Evolutionary conservation across 2,113 vertebrate species (phyloP).

Genomic region (Tupaia chinensis): DNA sequence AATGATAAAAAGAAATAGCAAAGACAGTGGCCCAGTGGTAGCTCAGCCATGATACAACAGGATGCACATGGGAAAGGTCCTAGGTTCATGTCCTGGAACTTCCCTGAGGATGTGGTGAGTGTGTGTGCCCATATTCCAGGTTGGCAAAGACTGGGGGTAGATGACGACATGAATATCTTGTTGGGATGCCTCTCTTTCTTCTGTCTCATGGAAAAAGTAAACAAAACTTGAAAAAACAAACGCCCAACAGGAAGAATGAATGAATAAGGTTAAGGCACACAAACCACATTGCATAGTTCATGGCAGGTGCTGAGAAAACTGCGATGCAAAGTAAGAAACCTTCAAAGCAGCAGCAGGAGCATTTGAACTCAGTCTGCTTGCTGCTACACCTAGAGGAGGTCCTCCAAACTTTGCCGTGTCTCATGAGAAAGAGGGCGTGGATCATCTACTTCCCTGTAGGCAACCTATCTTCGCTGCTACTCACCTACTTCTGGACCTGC

Average conservation of each 20-base stretch:
- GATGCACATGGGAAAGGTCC: too few species aligned
- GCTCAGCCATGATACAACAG: too few species aligned
- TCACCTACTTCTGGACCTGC: neutral
- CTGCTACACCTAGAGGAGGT: neutral
- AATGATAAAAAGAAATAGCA: too few species aligned
- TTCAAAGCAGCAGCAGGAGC: neutral
- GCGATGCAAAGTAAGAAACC: neutral
- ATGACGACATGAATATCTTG: too few species aligned
- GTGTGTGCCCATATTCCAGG: too few species aligned
- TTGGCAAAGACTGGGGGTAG: too few species aligned
- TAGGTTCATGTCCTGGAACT: too few species aligned
- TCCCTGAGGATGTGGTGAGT: too few species aligned
- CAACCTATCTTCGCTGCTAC: neutral
- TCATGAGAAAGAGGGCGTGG: neutral
- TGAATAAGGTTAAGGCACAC: neutral
- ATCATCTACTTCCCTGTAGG: rapidly evolving
- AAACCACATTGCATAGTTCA: neutral
- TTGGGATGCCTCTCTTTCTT: too few species aligned
- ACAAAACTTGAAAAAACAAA: too few species aligned
- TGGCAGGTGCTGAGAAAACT: neutral
- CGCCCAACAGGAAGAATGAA: neutral
- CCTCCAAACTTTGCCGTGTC: neutral
- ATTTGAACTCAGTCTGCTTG: neutral
- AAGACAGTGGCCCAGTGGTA: too few species aligned
- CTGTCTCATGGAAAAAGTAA: too few species aligned